Evolutionary conservation across 2,113 vertebrate genomes (phyloP).

Genomic region (Hoplias malabaricus): DNA sequence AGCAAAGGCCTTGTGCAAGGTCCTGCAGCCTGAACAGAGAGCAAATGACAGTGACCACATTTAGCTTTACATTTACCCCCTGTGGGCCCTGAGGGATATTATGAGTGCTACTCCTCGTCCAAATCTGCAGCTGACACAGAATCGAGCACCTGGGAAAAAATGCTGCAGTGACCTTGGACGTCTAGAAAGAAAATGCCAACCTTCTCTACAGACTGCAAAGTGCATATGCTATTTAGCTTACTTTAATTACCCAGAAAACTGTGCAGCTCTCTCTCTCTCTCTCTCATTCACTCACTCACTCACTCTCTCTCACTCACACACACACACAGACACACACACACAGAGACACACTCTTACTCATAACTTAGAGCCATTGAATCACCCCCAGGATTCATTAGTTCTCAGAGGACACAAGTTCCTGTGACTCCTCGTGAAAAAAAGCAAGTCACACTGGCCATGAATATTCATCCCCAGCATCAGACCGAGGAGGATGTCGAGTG

Average conservation of each 20-base stretch:
- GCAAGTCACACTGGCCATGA: constrained; percentile 37
- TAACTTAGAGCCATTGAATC: constrained; percentile 25
- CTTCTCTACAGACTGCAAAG: constrained; percentile 17
- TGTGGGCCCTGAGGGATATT: not conserved
- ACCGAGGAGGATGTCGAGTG: constrained; percentile 16
- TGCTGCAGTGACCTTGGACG: constrained; percentile 42
- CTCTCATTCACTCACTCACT: not conserved
- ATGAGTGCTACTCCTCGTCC: not conserved
- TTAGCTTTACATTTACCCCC: constrained; percentile 16
- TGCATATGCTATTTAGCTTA: constrained; percentile 13
- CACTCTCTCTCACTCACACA: constrained; percentile 4
- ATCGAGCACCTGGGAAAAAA: constrained; percentile 19
- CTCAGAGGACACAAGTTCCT: constrained; percentile 46
- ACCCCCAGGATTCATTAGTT: constrained; percentile 41
- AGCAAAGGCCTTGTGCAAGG: not conserved
- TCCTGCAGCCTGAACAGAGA: not conserved
- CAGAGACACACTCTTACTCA: no score
- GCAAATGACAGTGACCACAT: not conserved
- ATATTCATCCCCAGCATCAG: constrained; percentile 51
- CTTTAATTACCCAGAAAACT: constrained; percentile 39
- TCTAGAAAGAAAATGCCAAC: constrained; percentile 7
- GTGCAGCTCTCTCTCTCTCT: constrained; percentile 1
- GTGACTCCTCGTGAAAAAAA: constrained; percentile 33
- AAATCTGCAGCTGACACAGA: constrained; percentile 21
- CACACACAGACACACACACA: constrained; percentile 18